Base-by-base conservation (phyloP, 2,797 vertebrate species). In the Eulemur rubriventer region DNA sequence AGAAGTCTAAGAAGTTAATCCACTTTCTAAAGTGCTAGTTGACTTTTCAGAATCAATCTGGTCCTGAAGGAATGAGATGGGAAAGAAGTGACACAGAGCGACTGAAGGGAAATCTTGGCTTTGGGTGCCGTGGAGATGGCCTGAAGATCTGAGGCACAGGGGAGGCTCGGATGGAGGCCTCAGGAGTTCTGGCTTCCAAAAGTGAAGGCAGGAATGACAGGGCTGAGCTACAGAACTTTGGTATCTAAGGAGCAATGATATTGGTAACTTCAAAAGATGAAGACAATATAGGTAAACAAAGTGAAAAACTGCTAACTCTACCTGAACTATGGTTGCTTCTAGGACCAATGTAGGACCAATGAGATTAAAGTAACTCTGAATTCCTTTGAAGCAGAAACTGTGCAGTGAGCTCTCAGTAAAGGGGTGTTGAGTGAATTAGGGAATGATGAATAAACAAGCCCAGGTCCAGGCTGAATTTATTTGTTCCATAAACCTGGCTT, bases 331-430 rank as follows among this genome's bases (percentile, higher is more conserved):
- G 75, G 20, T 38, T 90, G 94, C 30, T 75, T 43, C 33, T 67
- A 67, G 18, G 52, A 38, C 63, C 63, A 96, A 57, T 14, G 41
- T 59, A 50, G 16, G 46, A 7, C 22, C 75, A 82, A 87, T 28
- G 92, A 41, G 65, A 80, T 93, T 89, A 91, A 95, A 91, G 52
- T 61, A 89, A 73, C 57, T 80, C 57, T 50, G 28, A 94, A 35
- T 95, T 94, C 28, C 41, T 86, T 33, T 82, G 78, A 82, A 94
- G 35, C 41, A 91, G 65, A 65, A 83, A 80, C 14, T 38, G 55
- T 73, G 76, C 11, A 65, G 28, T 59, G 48, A 65, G 28, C 24
- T 55, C 41, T 75, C 46, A 73, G 28, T 46, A 59, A 82, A 91
- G 16, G 41, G 63, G 17, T 81, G 43, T 11, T 67, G 41, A 81